Conservation (phyloP, 2,113 vertebrate genomes). For the Fukomys damarensis region DNA sequence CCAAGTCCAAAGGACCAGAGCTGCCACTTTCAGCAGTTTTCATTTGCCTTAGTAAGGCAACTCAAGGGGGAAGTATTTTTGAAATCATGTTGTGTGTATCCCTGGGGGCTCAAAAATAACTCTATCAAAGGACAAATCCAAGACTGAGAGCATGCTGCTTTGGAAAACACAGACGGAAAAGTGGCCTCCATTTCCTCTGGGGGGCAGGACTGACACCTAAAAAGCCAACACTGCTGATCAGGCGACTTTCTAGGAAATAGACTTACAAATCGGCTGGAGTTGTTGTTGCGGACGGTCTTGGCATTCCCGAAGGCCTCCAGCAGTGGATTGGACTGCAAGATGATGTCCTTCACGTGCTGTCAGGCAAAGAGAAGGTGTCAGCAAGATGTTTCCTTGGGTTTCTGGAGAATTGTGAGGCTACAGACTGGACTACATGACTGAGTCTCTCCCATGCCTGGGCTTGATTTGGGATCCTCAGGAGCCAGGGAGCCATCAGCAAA, state of each 20-base stretch:
- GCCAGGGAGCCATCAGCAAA: neutral
- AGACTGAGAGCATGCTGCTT: neutral
- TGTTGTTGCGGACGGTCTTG: slow-evolving; percentile 98
- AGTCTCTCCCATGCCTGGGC: neutral
- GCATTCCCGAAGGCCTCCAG: slow-evolving; percentile 98
- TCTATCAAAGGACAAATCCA: neutral
- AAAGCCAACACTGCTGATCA: neutral
- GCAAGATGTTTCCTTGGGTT: neutral
- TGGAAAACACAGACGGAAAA: neutral
- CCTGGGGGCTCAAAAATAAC: neutral
- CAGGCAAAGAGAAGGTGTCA: neutral
- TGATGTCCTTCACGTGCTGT: slow-evolving; percentile 99
- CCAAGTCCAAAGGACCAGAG: neutral
- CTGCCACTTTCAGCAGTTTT: neutral
- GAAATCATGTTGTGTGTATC: slow-evolving; percentile 18
- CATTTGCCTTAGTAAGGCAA: slow-evolving; percentile 16
- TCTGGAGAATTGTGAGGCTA: neutral
- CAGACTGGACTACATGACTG: neutral
- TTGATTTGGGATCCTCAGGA: neutral
- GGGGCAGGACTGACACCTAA: neutral
- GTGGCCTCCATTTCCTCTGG: neutral
- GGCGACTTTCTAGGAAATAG: neutral
- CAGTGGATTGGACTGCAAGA: slow-evolving; percentile 97
- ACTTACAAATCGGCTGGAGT: slow-evolving; percentile 99
- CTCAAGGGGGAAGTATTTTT: neutral